Conservation (phyloP, 92 coral and sea anemone genomes). For the Metridium senile region DNA sequence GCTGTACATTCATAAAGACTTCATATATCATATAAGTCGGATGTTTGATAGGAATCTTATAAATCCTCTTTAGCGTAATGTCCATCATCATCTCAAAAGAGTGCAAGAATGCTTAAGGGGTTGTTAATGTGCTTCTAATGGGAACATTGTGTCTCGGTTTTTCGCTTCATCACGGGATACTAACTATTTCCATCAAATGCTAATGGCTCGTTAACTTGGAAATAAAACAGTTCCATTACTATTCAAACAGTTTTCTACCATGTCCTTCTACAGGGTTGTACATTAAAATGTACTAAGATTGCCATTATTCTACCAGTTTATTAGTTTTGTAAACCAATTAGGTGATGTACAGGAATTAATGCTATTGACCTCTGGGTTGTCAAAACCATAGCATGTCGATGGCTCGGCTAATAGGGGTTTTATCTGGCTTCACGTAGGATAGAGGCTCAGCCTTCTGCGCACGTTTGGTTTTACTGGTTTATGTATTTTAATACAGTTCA, state of each 20-base stretch:
- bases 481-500: too few relatives aligned
- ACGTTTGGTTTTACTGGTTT: background rate
- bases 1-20: background rate
- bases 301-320: background rate
- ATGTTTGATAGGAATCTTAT: background rate
- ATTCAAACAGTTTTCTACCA: background rate
- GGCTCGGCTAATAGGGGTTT: background rate
- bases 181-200: background rate
- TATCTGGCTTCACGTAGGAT: background rate
- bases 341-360: background rate
- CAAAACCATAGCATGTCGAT: background rate
- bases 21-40: background rate
- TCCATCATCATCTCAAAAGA: constrained; percentile 2
- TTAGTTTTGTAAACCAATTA: background rate
- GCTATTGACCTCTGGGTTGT: background rate
- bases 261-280: background rate
- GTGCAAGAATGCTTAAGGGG: background rate
- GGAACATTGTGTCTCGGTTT: background rate
- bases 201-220: constrained; percentile 1
- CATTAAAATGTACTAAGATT: background rate
- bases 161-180: background rate
- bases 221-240: background rate
- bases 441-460: too few relatives aligned
- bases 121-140: background rate
- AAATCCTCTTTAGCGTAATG: background rate